Conservation (phyloP, 2,888 invertebrate genomes). For the Baronia brevicornis region DNA sequence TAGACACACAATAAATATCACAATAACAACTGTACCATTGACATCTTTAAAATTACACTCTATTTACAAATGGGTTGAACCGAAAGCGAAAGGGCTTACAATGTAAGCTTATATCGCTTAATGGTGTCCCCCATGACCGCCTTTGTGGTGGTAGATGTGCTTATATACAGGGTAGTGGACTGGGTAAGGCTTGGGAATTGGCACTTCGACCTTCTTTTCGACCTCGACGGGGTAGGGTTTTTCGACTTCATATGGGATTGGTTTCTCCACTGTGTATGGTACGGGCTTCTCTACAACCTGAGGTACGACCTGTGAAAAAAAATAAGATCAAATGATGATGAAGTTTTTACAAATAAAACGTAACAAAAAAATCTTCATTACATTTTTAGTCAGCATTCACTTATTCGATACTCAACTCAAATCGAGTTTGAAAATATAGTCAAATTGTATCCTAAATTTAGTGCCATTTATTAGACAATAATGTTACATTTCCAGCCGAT, state of each 20-base stretch:
- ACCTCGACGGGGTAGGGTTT: slow-evolving; percentile 86
- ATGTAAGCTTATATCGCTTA: slow-evolving; percentile 43
- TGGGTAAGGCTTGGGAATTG: slow-evolving; percentile 82
- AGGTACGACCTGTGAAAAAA: slow-evolving; percentile 72
- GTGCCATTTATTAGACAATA: too few species aligned
- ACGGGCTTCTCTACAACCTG: slow-evolving; percentile 83
- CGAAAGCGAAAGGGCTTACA: slow-evolving; percentile 27
- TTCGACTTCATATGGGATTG: slow-evolving; percentile 81
- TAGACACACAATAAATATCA: slow-evolving; percentile 72
- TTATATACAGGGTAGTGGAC: slow-evolving; percentile 85
- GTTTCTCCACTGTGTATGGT: slow-evolving; percentile 83
- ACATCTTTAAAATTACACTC: slow-evolving; percentile 52
- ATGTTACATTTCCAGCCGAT: not conserved
- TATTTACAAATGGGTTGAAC: slow-evolving; percentile 50
- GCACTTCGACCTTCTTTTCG: slow-evolving; percentile 82
- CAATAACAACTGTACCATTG: slow-evolving; percentile 50
- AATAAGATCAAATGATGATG: slow-evolving; percentile 9
- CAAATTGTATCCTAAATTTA: too few species aligned
- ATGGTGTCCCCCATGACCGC: slow-evolving; percentile 71
- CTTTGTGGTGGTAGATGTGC: slow-evolving; percentile 80
- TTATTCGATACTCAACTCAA: too few species aligned
- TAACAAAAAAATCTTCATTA: too few species aligned
- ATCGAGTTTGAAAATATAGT: too few species aligned
- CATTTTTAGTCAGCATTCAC: too few species aligned
- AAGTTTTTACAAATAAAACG: too few species aligned